Base-by-base conservation (phyloP, 2,888 invertebrate genomes). In the Hetaerina titia region DNA sequence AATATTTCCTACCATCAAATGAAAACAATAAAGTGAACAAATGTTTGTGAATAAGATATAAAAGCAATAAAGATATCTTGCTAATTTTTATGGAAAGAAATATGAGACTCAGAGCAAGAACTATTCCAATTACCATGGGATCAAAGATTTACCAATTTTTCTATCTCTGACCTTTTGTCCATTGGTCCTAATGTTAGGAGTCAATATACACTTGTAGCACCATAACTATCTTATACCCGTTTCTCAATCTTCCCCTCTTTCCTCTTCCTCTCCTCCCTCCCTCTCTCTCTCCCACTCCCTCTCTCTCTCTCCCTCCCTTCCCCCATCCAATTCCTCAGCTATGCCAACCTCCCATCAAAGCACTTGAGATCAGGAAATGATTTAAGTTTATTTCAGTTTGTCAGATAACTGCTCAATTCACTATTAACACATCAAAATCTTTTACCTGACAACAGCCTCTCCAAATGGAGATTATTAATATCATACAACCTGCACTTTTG, bases 191-290 rank as follows among this genome's bases (percentile, higher is more conserved):
- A 92, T 69, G n/a, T 92, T 92, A 92, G 92, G 69, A 92, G 92
- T 92, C 92, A 92, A 92, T 92, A 92, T 92, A 92, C 92, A 92
- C 92, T 92, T 92, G 92, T 92, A 92, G 92, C 92, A 92, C 92
- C 92, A 92, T 58, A 74, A 92, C 92, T 92, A 92, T 92, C 92
- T 92, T 92, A 69, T 92, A 92, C 92, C 92, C 92, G 92, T 92
- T 92, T 92, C 92, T 92, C 92, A 92, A 56, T 92, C 92, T 92
- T n/a, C 81, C 74, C 81, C 69, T 89, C 89, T 74, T 69, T 69
- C 45, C 45, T 45, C 45, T 4, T 45, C 45, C 45, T 45, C 45
- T 45, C 45, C 45, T 45, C 45, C 45, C 45, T 45, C 45, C 45
- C 45, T 45, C 45, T 45, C 45, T 45, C 45, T 45, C 45, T 45